Base-by-base conservation (phyloP, 2,888 invertebrate genomes). In the Phalera bucephala region DNA sequence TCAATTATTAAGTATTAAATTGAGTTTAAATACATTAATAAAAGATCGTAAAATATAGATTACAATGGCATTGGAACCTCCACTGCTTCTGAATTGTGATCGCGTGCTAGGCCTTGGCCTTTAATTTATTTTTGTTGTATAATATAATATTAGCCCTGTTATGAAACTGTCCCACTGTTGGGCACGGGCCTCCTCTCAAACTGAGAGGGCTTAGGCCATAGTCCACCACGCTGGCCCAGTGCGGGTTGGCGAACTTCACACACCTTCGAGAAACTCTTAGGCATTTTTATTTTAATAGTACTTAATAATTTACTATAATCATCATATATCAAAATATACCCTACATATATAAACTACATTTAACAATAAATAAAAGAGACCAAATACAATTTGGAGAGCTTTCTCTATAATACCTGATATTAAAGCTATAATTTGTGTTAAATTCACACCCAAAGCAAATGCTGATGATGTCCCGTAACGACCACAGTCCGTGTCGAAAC, bases 401-500 rank as follows among this genome's bases (percentile, higher is more conserved):
- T 22, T 22, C 10, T 21, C 21, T 21, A 21, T 21, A 22, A 22
- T 4, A 22, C 10, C 22, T 9, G 10, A 10, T 10, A 22, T 22
- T 22, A 22, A 22, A 1, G n/a, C n/a, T n/a, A 5, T 8, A 12
- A 25, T 25, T 25, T 25, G 8, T 11, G 15, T 13, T 28, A 15
- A 14, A 1, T 15, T 28, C 9, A 2, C 28, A 54, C 52, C 51
- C 59, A 63, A 62, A 68, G 63, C 61, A 64, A 70, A 68, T 64
- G 65, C 63, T 54, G 56, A 59, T 62, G 63, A 68, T 73, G 60
- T 52, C 52, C 62, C 72, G 66, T 75, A 76, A 73, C 72, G 67
- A 73, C 75, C 78, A 58, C 78, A 74, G 48, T 50, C 75, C 76
- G 74, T 80, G 76, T 70, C 75, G 62, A 74, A 74, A 64, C 52